Evolutionary conservation across 2,113 vertebrate species (phyloP), one percentile per base, ranked within the genome.

Genomic region (Lasiurus cinereus): DNA sequence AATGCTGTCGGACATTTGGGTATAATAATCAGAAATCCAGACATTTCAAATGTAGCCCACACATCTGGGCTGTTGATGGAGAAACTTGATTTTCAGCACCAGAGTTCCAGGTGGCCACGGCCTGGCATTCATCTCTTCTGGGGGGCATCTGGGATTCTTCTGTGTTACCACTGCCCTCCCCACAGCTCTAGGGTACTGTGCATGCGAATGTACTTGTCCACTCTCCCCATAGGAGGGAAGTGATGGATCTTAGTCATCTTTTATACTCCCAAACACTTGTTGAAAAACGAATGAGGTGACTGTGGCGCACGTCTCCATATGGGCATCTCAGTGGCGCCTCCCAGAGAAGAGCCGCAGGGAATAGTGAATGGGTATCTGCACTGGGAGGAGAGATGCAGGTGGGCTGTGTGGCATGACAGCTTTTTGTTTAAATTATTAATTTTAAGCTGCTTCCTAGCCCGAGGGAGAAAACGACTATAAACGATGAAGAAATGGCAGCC

Each of bases 111-210:
- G 46, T 15, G 48, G 73, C 48, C 18, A 36, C 0, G 67, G 43
- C 36, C 7, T 76, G 33, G 24, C 54, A 67, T 48, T 50, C 43
- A 59, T 22, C 22, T 85, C 76, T 84, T 77, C 46, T n/a, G 14
- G 12, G 73, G n/a, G 52, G 52, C 16, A n/a, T 43, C 43, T 1
- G 0, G 21, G 46, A 14, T 27, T 82, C 36, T 80, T 43, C 27
- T 56, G 31, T 46, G 10, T 77, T 6, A 31, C 29, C 56, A 2
- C 62, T 22, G 10, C 27, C 7, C 3, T 18, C 24, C 69, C 39
- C 22, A 0, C 31, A 2, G 62, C n/a, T 46, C 14, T 8, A 0
- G 8, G 13, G 8, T 27, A n/a, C 12, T 0, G 0, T 2, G 9
- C 5, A 1, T 15, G 0, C 27, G 69, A 24, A 46, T 73, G 39